Percentiles rank a stretch among this genome's conserved stretches.
Evolutionary conservation across 2,888 invertebrate genomes (phyloP).

Genomic region (Chymomyza amoena): DNA sequence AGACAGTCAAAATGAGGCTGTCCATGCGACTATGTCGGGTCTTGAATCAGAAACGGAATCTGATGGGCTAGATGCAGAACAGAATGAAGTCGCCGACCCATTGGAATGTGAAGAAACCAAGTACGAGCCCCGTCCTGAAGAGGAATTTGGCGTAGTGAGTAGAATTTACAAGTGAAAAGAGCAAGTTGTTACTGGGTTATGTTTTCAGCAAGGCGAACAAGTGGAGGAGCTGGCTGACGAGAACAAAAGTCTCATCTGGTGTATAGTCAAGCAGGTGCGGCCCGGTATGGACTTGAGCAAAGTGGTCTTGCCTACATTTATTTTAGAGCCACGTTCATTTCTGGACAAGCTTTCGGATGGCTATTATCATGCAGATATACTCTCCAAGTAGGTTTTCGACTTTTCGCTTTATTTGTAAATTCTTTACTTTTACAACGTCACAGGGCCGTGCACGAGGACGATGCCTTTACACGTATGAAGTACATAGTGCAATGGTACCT

Average conservation of each 20-base stretch:
- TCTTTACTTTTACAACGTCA: neutral
- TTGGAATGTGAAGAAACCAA: constrained; percentile 80
- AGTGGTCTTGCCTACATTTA: constrained; percentile 95
- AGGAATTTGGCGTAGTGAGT: constrained; percentile 82
- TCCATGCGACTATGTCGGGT: constrained; percentile 79
- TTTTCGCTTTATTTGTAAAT: neutral
- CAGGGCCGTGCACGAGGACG: constrained; percentile 90
- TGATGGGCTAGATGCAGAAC: constrained; percentile 77
- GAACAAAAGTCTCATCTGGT: constrained; percentile 96
- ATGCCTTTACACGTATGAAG: constrained; percentile 94
- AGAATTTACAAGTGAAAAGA: neutral
- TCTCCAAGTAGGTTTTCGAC: constrained; percentile 84
- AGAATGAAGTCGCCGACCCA: constrained; percentile 41
- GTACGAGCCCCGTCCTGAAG: constrained; percentile 81
- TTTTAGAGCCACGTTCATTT: constrained; percentile 95
- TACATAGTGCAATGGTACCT: constrained; percentile 93
- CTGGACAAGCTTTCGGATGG: constrained; percentile 95
- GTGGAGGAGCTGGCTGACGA: constrained; percentile 96
- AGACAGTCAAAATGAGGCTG: constrained; percentile 83
- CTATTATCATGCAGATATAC: constrained; percentile 94
- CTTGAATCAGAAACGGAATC: constrained; percentile 82
- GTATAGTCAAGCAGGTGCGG: constrained; percentile 94
- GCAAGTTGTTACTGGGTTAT: neutral
- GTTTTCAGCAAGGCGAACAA: constrained; percentile 86
- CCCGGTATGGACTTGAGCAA: constrained; percentile 95